Base-by-base conservation (phyloP, 2,113 vertebrate species). In the Actenoides lindsayi region DNA sequence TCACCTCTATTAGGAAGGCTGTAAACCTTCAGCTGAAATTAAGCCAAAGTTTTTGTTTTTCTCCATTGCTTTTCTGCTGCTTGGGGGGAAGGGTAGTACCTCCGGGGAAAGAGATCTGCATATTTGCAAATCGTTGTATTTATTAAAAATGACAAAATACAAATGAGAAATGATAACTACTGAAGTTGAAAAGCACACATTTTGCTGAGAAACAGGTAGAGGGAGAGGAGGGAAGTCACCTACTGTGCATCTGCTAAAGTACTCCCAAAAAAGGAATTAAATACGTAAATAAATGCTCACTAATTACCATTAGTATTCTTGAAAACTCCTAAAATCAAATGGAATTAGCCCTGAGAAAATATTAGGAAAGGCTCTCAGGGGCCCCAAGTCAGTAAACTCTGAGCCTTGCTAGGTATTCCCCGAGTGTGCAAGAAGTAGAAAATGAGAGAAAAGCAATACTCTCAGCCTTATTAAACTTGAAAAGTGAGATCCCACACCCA, bases 401-500 rank as follows among this genome's bases (percentile, higher is more conserved):
- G 37, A 48, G 54, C 31, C 19, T 56, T 57, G 13, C 35, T 28
- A 64, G 25, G 41, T 27, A 62, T 63, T 41, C 53, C 30, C 18
- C 27, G 18, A 51, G 10, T 5, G 8, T 51, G 41, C 21, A 46
- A 25, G 33, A 75, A 70, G 46, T 3, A 84, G 17, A 56, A 71
- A 57, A 13, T 24, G 10, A 51, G 37, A 73, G 14, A 74, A 86
- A 68, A 77, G 42, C 64, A 81, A 57, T 25, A 63, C 10, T 10
- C 27, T 48, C 23, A 42, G 16, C 23, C 19, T 11, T 11, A 16
- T 25, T 16, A 57, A 77, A 19, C 21, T 33, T 67, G 41, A 35
- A n/a, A 53, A 37, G 10, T 3, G 5, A 1, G 4, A 5, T 27
- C 8, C 41, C 2, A 2, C 31, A 57, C 23, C 35, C 37, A 30